phyloP scores from a whole-genome alignment of 2,888 invertebrate species.

The Xestia c-nigrum region DNA sequence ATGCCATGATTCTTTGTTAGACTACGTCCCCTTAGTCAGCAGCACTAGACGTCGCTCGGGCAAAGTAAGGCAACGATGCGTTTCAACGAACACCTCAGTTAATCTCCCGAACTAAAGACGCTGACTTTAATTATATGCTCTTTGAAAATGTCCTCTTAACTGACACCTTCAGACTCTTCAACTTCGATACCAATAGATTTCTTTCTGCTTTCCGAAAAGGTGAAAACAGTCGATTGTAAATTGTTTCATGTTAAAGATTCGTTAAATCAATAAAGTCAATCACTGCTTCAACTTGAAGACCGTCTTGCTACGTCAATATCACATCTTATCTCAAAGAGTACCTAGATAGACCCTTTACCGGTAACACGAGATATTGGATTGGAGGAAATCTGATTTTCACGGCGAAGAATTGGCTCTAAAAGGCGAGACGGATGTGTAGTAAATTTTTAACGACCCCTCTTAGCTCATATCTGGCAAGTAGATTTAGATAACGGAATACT shows the following conservation, averaged over 20 bases:
- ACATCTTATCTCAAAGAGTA: conserved; percentile 17
- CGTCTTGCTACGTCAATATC: not conserved
- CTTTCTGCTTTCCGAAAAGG: no score
- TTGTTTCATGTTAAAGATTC: conserved; percentile 5
- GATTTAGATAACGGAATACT: not conserved
- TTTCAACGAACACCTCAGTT: not conserved
- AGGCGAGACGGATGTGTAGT: conserved; percentile 14
- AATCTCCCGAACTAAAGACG: no score
- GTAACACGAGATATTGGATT: conserved; percentile 44
- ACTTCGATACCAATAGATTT: not conserved
- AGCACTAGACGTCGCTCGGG: no score
- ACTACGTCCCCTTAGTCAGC: not conserved
- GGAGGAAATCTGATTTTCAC: conserved; percentile 48
- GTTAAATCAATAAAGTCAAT: not conserved
- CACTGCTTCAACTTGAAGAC: not conserved
- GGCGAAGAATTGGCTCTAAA: conserved; percentile 35
- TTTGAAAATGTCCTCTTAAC: no score
- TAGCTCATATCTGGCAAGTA: conserved; percentile 12
- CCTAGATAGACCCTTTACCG: conserved; percentile 23
- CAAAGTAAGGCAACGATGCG: no score
- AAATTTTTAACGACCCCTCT: conserved; percentile 41
- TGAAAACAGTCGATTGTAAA: not conserved
- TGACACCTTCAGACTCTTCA: not conserved
- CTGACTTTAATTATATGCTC: not conserved
- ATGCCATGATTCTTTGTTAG: not conserved